phyloP scores from a whole-genome alignment of 2,888 invertebrate species.

The Coremacera marginata region DNA sequence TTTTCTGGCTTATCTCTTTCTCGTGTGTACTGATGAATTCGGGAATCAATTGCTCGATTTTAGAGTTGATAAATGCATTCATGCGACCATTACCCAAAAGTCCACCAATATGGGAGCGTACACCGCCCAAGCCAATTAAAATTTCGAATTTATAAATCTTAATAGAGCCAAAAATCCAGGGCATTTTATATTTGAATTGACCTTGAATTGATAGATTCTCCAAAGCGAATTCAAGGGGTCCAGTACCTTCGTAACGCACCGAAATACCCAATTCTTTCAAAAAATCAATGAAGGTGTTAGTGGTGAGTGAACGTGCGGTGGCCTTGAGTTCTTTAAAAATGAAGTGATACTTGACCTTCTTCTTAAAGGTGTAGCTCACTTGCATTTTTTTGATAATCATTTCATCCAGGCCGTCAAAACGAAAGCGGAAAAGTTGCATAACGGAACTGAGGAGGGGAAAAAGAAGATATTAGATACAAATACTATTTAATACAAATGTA shows the following conservation, averaged over 20 bases:
- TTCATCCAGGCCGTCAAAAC: slow-evolving; percentile 61
- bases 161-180: slow-evolving; percentile 60
- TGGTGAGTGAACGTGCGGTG: slow-evolving; percentile 53
- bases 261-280: slow-evolving; percentile 55
- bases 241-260: slow-evolving; percentile 59
- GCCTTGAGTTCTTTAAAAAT: slow-evolving; percentile 54
- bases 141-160: slow-evolving; percentile 62
- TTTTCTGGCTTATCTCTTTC: slow-evolving; percentile 53
- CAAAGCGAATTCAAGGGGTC: slow-evolving; percentile 57
- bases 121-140: slow-evolving; percentile 55
- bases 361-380: slow-evolving; percentile 58
- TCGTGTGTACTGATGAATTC: slow-evolving; percentile 57
- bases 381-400: slow-evolving; percentile 60
- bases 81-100: slow-evolving; percentile 59
- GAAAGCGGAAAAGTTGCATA: slow-evolving; percentile 58
- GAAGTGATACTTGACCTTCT: slow-evolving; percentile 60
- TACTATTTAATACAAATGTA: no score
- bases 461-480: not conserved
- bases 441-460: slow-evolving; percentile 46
- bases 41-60: slow-evolving; percentile 57
- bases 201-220: slow-evolving; percentile 59
- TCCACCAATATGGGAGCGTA: slow-evolving; percentile 60
- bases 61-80: slow-evolving; percentile 57
- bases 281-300: slow-evolving; percentile 56
- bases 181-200: slow-evolving; percentile 64